These are phyloP conservation scores for Chrysodeixis includens DNA, from an alignment of 2,888 invertebrate genomes.

Conservation along the genomic window DNA sequence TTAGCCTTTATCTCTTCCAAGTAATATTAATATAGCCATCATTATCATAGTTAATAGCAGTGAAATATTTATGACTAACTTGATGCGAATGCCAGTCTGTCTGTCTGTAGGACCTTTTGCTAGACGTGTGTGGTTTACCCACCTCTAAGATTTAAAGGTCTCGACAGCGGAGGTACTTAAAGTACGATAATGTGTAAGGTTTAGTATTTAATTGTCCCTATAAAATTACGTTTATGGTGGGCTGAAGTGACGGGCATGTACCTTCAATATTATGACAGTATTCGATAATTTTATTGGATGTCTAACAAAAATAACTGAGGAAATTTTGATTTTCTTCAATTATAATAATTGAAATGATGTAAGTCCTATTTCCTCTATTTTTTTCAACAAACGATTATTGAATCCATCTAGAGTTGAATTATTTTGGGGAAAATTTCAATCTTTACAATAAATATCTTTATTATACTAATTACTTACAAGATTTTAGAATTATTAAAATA, in stretches of 20 bases:
- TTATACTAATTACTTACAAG: too few relatives aligned
- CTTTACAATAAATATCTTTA: too few relatives aligned
- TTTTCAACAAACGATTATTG: too few relatives aligned
- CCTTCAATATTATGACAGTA: too few relatives aligned
- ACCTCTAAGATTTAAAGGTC: constrained; percentile 15
- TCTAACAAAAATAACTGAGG: too few relatives aligned
- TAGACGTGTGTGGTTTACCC: constrained; percentile 19
- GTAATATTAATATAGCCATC: constrained; percentile 28
- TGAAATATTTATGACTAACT: constrained; percentile 47
- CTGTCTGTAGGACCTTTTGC: constrained; percentile 29
- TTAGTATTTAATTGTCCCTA: constrained; percentile 23
- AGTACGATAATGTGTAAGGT: constrained; percentile 17
- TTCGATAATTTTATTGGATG: too few relatives aligned
- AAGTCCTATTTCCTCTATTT: too few relatives aligned
- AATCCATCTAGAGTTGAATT: too few relatives aligned
- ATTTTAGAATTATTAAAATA: too few relatives aligned
- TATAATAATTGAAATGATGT: too few relatives aligned
- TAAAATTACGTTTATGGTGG: constrained; percentile 30
- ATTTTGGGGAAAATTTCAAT: too few relatives aligned
- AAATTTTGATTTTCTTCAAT: too few relatives aligned
- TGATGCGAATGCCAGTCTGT: constrained; percentile 10
- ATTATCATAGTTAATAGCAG: constrained; percentile 24
- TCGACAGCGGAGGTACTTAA: constrained; percentile 27
- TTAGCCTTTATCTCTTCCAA: not conserved
- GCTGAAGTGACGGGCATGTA: constrained; percentile 21